These are phyloP conservation scores for Theristicus caerulescens DNA, from an alignment of 2,113 vertebrate genomes.

Conservation along the genomic window DNA sequence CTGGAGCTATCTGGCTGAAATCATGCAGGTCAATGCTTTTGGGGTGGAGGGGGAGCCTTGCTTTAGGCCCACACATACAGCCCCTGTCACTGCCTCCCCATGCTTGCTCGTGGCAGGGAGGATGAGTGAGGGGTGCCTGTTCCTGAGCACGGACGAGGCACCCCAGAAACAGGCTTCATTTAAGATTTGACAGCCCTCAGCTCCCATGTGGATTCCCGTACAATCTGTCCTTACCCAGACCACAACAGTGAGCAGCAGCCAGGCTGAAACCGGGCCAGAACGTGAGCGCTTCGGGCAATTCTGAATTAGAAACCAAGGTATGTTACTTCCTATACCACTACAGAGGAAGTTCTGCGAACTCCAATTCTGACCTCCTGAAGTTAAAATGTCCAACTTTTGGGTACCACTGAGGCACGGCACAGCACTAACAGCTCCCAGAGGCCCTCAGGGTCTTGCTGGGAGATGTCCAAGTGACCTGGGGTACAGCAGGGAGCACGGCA, in stretches of 20 bases:
- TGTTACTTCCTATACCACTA: not conserved
- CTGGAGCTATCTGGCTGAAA: not conserved
- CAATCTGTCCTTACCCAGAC: not conserved
- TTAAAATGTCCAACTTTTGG: not conserved
- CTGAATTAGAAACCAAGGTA: not conserved
- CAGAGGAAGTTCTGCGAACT: not conserved
- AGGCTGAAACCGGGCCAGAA: not conserved
- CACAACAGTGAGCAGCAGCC: not conserved
- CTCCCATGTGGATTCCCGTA: not conserved
- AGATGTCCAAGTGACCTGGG: not conserved
- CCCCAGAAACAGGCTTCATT: not conserved
- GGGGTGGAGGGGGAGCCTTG: not conserved
- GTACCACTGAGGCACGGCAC: not conserved
- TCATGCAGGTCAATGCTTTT: not conserved
- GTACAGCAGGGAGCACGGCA: not conserved
- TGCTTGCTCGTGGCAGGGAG: not conserved
- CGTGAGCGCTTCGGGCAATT: rapidly evolving
- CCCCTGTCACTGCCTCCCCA: not conserved
- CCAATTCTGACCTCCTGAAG: not conserved
- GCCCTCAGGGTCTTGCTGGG: not conserved
- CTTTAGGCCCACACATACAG: not conserved
- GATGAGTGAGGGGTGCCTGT: not conserved
- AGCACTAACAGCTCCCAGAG: not conserved
- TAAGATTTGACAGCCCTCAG: not conserved
- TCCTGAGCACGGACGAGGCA: not conserved